Conservation (phyloP, 2,888 invertebrate species). For the Cantharis rufa region DNA sequence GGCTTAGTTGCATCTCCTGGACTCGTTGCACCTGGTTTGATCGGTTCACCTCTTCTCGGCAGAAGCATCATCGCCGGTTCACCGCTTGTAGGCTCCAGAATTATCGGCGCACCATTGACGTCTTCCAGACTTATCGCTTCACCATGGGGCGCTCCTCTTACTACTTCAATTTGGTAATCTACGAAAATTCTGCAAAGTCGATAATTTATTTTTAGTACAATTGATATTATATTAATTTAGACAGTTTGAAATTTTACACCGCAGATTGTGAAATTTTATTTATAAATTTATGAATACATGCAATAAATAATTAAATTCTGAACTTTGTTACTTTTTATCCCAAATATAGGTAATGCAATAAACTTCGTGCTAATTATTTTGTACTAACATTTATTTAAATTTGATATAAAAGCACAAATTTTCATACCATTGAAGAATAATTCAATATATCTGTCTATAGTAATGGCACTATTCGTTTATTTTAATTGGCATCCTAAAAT, state of each 20-base stretch:
- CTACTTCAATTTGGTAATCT: not conserved
- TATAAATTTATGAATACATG: not conserved
- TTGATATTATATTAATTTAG: not conserved
- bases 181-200: not conserved
- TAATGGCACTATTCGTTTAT: not conserved
- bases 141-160: not conserved
- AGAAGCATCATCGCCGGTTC: not conserved
- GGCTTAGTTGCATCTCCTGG: not conserved
- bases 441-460: not conserved
- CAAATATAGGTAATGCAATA: not conserved
- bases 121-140: not conserved
- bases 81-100: not conserved
- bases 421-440: not conserved
- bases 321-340: not conserved
- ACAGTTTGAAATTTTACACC: not conserved
- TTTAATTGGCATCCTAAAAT: not conserved
- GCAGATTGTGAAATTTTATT: not conserved
- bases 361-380: not conserved
- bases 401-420: not conserved
- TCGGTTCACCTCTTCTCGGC: not conserved
- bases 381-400: too few relatives aligned
- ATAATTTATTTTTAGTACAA: not conserved
- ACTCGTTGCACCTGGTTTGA: not conserved
- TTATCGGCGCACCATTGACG: not conserved
- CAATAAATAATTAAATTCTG: not conserved